Conservation (phyloP, 2,797 vertebrate genomes). For the Xenentodon cancila region DNA sequence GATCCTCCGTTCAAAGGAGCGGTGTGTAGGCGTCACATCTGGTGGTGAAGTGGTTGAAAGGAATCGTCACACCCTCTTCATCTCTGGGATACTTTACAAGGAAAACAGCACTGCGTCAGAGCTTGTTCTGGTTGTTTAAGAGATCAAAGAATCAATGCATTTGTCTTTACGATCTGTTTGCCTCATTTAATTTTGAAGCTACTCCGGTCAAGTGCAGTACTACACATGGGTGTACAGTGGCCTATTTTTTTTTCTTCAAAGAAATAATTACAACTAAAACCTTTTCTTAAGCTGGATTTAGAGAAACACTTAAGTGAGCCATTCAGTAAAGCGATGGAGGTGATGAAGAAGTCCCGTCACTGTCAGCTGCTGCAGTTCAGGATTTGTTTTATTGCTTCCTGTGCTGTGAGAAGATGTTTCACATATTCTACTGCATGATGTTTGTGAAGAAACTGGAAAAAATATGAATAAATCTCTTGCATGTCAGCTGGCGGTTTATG, state of each 20-base stretch:
- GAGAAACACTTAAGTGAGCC: background rate
- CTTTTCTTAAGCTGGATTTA: background rate
- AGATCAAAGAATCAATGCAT: no score
- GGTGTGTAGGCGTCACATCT: background rate
- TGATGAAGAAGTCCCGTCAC: background rate
- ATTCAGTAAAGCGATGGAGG: background rate
- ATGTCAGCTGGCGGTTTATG: background rate
- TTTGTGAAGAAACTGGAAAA: background rate
- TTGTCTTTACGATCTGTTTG: no score
- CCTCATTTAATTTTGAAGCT: no score
- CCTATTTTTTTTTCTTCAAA: no score
- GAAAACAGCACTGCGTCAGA: no score
- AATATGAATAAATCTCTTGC: background rate
- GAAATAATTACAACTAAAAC: background rate
- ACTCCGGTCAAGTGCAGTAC: no score
- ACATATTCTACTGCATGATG: background rate
- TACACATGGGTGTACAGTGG: no score
- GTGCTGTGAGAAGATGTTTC: background rate
- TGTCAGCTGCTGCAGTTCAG: constrained; percentile 18
- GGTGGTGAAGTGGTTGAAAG: background rate
- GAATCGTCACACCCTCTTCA: no score
- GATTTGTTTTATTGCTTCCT: constrained; percentile 19
- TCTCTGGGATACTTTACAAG: no score
- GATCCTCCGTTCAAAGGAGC: no score
- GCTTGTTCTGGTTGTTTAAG: no score